Conservation (phyloP, 2,113 vertebrate species). For the Pelodiscus sinensis region DNA sequence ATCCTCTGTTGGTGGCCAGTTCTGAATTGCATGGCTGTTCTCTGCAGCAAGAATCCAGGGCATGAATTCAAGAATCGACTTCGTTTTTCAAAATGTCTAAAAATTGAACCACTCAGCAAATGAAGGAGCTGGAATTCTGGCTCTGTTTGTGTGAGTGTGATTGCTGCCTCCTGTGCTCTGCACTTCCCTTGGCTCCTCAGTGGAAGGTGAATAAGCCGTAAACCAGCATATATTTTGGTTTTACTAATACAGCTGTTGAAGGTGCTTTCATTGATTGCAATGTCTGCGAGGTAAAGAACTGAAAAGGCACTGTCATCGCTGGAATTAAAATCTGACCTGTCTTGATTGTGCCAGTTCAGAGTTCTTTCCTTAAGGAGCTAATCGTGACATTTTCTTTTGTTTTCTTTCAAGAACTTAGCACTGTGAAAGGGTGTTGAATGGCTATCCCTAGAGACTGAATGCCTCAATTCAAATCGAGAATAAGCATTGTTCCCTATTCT, state of each 20-base stretch:
- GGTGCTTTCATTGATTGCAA: neutral
- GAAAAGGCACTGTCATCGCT: neutral
- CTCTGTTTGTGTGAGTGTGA: fast-evolving
- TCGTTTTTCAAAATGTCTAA: neutral
- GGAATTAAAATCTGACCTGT: neutral
- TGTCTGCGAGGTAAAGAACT: neutral
- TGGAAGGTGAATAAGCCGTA: neutral
- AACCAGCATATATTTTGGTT: neutral
- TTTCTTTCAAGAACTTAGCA: neutral
- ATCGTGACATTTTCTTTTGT: neutral
- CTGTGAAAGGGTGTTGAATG: neutral
- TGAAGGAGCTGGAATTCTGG: neutral
- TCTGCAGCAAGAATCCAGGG: neutral
- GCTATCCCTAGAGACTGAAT: neutral
- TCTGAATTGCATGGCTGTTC: neutral
- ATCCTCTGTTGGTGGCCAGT: neutral
- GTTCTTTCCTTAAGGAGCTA: neutral
- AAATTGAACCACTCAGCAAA: neutral
- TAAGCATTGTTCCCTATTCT: neutral
- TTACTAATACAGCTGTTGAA: neutral
- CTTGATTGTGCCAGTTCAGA: neutral
- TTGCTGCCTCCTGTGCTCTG: neutral
- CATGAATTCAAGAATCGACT: neutral
- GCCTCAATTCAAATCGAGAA: neutral
- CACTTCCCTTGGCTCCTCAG: neutral